Evolutionary conservation across 2,113 vertebrate genomes (phyloP), one percentile per base, ranked within the genome.

Genomic region (Danionella cerebrum): DNA sequence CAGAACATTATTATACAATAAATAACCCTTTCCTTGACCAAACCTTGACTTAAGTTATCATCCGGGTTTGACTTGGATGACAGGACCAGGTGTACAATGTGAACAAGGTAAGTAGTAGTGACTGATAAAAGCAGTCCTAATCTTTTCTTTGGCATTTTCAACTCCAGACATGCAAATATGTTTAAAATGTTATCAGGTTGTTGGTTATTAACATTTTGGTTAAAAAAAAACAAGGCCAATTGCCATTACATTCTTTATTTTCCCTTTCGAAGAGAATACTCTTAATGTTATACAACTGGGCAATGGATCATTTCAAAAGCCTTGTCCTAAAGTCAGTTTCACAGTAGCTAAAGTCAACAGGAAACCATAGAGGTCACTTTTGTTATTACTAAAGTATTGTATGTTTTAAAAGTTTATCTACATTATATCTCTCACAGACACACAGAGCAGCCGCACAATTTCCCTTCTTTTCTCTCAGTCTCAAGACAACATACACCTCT

Each of bases 261-360:
- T 33, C 14, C 9, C 19, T 33, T 19, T n/a, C 9, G 1, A 7
- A 24, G 36, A 13, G 3, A 63, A 21, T 48, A 24, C 16, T 35
- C 9, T 21, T 14, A 36, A 2, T 24, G 36, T 64, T 64, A 64
- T 21, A 64, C 22, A 63, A 63, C 25, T 47, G 44, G 16, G 42
- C n/a, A 48, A 64, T 36, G 35, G 13, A 50, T 64, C 29, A 48
- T 10, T n/a, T 48, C 24, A 24, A 64, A 50, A 11, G 1, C 4
- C 21, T 24, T 48, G 44, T 27, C 59, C 59, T 63, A 22, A 45
- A 48, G 59, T 47, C 27, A 22, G 16, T 16, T 64, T 64, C 44
- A 36, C 60, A 36, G 47, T 24, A 24, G 29, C 47, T 33, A 33
- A 60, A 33, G 58, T 48, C 59, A 63, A 48, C 59, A 63, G 44